Evolutionary conservation across 1,140 invertebrate genomes (phyloP), one percentile per base, ranked within the genome.

Genomic region (Drosophila navojoa): DNA sequence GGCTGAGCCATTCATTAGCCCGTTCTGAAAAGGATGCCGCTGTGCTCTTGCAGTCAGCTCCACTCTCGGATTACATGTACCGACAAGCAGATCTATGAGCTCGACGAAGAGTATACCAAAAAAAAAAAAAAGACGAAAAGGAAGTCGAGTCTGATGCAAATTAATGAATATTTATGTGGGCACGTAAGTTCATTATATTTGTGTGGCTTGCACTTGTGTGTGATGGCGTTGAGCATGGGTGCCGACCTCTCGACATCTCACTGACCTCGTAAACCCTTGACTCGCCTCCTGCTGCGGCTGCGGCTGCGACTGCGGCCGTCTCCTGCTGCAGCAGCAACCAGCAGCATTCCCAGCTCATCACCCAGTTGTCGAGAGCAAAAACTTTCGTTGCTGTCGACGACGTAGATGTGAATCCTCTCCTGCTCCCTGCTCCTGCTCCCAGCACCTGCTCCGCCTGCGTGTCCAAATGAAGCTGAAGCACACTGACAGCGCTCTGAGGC

Each of bases 141-240:
- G 52, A 7, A 32, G 15, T 44, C 13, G 40, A 57, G 25, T 50
- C 27, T 13, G 57, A 19, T 29, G 38, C 81, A 77, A 84, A 61
- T 76, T 85, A 80, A 86, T 85, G 81, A 86, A 85, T 85, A 85
- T 85, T 85, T 81, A 85, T 85, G 81, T 67, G 62, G 60, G 19
- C 71, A 49, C 64, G 45, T 72, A 29, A 60, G 63, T 69, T 60
- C 70, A 55, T 71, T 67, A 71, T 42, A 52, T 49, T 45, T 45
- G 42, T 45, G 42, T 32, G 7, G 52, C 1, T 15, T 29, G 38
- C 35, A 45, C 15, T 40, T 66, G 5, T 53, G 13, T 42, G 35
- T 55, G 35, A 1, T 22, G 19, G 19, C 3, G 19, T 11, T 38
- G 32, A 3, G 27, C 3, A 5, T 25, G 10, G 38, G 53, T 52